phyloP scores from a whole-genome alignment of 2,797 vertebrate genomes.

The Hypotaenidia philippensis region DNA sequence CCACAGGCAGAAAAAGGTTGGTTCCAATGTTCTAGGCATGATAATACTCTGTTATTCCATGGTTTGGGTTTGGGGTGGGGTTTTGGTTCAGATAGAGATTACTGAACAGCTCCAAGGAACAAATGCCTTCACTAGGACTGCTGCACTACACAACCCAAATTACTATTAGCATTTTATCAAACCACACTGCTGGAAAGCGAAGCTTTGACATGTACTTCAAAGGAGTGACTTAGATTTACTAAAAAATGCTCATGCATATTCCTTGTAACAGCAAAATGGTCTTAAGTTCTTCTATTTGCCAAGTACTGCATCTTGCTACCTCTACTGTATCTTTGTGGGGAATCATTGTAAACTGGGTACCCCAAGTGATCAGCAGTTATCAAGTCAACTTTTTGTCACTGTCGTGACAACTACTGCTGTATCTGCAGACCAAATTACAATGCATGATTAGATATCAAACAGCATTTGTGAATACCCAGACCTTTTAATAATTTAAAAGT shows the following conservation, averaged over 20 bases:
- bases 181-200: neutral
- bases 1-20: neutral
- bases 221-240: neutral
- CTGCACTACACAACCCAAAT: neutral
- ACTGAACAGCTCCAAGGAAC: neutral
- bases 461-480: neutral
- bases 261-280: neutral
- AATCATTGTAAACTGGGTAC: neutral
- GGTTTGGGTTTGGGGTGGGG: neutral
- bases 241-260: fast-evolving
- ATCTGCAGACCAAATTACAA: neutral
- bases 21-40: neutral
- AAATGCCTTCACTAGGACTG: neutral
- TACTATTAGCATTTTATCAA: neutral
- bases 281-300: neutral
- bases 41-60: neutral
- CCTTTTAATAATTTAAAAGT: neutral
- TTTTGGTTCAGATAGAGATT: neutral
- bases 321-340: neutral
- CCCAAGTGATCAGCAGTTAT: neutral
- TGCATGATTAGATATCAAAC: neutral
- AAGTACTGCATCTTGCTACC: neutral
- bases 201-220: neutral
- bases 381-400: neutral
- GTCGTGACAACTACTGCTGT: neutral